Base-by-base conservation (phyloP, 2,797 vertebrate genomes). In the Sebastes umbrosus region DNA sequence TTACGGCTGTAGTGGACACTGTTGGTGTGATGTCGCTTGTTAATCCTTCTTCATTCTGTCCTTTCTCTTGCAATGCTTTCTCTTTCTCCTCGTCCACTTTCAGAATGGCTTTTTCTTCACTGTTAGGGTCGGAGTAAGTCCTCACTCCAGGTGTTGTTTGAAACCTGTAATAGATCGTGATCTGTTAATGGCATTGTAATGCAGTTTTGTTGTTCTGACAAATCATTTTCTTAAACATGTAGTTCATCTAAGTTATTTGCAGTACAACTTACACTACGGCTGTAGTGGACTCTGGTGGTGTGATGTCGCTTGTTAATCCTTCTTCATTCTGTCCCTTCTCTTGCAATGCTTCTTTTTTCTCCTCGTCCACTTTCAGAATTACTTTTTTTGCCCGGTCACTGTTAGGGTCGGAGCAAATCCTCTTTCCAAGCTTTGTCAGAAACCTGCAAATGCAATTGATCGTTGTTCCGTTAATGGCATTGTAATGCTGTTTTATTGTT, bases 391-490 rank as follows among this genome's bases (percentile, higher is more conserved):
- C 46, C 90, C 85, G 92, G 0, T 0, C 0, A 4, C 0, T 4
- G 5, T 14, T 1, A 1, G 91, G 93, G 29, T 93, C 6, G 0
- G 85, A 85, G 78, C 93, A 95, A 27, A 93, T 36, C 0, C 0
- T 77, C 1, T 3, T 72, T 24, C 68, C 74, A 1, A 0, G 0
- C 0, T 1, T 3, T 1, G 82, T 87, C 5, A 1, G 0, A 65
- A 95, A 86, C 67, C 94, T 95, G 84, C 5, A 89, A 87, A 94
- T 95, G 84, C 5, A 89, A 87, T 14, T 11, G 10, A 36, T 12
- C 11, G 9, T 13, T 11, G 11, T 13, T 36, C 34, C 3, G 34
- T 36, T 85, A 89, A 58, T 27, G 6, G 34, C 10, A 25, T 8
- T 0, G 1, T 14, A 39, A 39, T 29, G 4, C 8, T 54, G 5